Conservation (phyloP, 2,113 vertebrate genomes). For the Rhinopomastus cyanomelas region DNA sequence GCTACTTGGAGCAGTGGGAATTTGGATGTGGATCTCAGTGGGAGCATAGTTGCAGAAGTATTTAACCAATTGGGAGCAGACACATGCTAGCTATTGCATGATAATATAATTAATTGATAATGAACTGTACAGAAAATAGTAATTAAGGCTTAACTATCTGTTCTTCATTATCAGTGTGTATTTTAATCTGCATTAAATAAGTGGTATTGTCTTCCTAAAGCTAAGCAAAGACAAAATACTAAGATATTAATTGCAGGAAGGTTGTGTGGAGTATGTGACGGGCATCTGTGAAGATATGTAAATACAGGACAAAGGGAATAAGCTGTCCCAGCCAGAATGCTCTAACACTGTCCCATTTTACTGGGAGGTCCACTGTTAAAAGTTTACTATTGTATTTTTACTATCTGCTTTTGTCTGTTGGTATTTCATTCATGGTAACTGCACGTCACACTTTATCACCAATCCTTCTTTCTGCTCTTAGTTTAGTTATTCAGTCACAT, state of each 20-base stretch:
- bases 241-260: background rate
- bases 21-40: background rate
- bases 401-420: background rate
- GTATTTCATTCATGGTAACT: slow-evolving; percentile 1
- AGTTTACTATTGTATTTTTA: background rate
- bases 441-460: background rate
- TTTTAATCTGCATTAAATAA: slow-evolving; percentile 46
- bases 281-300: background rate
- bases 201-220: slow-evolving; percentile 13
- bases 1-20: background rate
- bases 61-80: slow-evolving; percentile 15
- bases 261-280: background rate
- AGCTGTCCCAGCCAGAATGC: background rate
- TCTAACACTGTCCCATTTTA: background rate
- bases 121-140: slow-evolving; percentile 30
- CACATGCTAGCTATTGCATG: background rate
- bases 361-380: background rate
- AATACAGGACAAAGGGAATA: background rate
- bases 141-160: slow-evolving; percentile 44
- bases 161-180: slow-evolving; percentile 23
- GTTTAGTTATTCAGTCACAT: background rate
- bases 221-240: slow-evolving; percentile 6
- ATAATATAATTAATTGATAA: slow-evolving; percentile 49
- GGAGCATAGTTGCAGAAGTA: background rate
- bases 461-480: background rate